A percentile compares a stretch with the other conserved stretches of the same genome.
These are phyloP conservation scores for Semaprochilodus insignis DNA, from an alignment of 2,797 vertebrate species.

Conservation along the genomic window DNA sequence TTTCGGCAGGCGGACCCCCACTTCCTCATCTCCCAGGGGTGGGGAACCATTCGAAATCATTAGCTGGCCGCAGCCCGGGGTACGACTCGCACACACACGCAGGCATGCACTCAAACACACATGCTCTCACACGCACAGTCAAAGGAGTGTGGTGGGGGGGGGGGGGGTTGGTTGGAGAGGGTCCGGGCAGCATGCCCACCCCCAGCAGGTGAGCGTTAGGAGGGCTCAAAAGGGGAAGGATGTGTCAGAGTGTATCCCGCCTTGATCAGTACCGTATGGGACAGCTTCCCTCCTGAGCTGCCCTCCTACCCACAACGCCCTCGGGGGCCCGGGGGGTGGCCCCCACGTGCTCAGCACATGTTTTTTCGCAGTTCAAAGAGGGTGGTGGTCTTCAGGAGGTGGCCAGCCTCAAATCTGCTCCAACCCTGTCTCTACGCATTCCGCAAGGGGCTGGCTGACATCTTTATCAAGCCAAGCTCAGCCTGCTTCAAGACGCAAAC, in stretches of 20 bases:
- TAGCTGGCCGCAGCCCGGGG: slow-evolving; percentile 67
- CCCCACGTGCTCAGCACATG: slow-evolving; percentile 83
- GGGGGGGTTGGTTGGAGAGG: slow-evolving; percentile 21
- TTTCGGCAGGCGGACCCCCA: slow-evolving; percentile 70
- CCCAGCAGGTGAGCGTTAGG: slow-evolving; percentile 61
- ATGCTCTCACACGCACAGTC: slow-evolving; percentile 47
- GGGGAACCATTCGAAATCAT: slow-evolving; percentile 78
- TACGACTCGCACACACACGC: slow-evolving; percentile 13
- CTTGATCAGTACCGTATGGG: slow-evolving; percentile 64
- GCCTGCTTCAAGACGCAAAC: neutral
- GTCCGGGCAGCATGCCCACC: slow-evolving; percentile 42
- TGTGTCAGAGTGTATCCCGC: slow-evolving; percentile 68
- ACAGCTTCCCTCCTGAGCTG: slow-evolving; percentile 54
- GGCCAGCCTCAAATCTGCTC: slow-evolving; percentile 57
- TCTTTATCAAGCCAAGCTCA: slow-evolving; percentile 33
- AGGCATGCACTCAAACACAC: slow-evolving; percentile 7
- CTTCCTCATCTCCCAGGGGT: slow-evolving; percentile 75
- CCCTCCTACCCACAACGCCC: slow-evolving; percentile 48
- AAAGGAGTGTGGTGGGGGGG: neutral
- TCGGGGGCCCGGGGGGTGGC: slow-evolving; percentile 38
- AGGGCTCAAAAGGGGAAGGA: slow-evolving; percentile 56
- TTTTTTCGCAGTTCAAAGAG: slow-evolving; percentile 70
- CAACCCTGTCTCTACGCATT: slow-evolving; percentile 26
- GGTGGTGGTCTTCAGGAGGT: slow-evolving; percentile 68
- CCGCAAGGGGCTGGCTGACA: slow-evolving; percentile 36